Evolutionary conservation across 1,140 invertebrate genomes (phyloP).

Genomic region (Venturia canescens): DNA sequence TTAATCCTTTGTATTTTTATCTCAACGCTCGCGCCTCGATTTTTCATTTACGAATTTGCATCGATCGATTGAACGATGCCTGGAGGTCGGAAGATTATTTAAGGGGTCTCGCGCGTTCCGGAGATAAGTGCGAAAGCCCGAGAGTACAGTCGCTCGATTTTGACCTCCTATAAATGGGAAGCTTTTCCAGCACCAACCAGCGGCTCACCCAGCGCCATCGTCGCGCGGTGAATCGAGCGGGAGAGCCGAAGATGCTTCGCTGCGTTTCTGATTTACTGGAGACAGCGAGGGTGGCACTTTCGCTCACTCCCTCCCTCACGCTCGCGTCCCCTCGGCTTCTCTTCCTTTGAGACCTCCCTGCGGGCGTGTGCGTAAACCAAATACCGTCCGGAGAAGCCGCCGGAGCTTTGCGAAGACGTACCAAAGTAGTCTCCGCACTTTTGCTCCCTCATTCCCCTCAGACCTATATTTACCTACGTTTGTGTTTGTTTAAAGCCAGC

Average conservation of each 20-base stretch:
- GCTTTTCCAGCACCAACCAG: slow-evolving; percentile 4
- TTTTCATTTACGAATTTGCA: neutral
- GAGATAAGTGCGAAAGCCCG: slow-evolving; percentile 48
- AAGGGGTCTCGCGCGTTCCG: slow-evolving; percentile 34
- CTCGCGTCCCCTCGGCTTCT: neutral
- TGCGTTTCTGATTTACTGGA: slow-evolving; percentile 69
- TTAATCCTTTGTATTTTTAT: too few species aligned
- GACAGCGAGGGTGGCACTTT: slow-evolving; percentile 50
- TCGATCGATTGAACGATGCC: neutral
- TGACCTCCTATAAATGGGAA: slow-evolving; percentile 8
- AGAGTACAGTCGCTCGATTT: slow-evolving; percentile 34
- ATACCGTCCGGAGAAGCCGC: slow-evolving; percentile 16
- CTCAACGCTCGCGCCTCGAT: too few species aligned
- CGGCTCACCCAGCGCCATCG: slow-evolving; percentile 21
- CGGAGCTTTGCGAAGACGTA: neutral
- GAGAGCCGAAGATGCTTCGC: slow-evolving; percentile 63
- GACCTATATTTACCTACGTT: neutral
- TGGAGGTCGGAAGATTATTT: slow-evolving; percentile 39
- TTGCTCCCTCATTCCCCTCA: neutral
- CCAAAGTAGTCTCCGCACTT: slow-evolving; percentile 27
- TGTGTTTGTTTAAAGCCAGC: too few species aligned
- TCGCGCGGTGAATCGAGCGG: slow-evolving; percentile 53
- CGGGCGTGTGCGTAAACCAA: neutral
- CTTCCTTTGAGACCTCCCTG: neutral
- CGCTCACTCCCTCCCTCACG: neutral